A percentile compares a stretch with the other conserved stretches of the same genome.
phyloP scores from a whole-genome alignment of 2,888 invertebrate species.

The Disparrhopalites patrizii region DNA sequence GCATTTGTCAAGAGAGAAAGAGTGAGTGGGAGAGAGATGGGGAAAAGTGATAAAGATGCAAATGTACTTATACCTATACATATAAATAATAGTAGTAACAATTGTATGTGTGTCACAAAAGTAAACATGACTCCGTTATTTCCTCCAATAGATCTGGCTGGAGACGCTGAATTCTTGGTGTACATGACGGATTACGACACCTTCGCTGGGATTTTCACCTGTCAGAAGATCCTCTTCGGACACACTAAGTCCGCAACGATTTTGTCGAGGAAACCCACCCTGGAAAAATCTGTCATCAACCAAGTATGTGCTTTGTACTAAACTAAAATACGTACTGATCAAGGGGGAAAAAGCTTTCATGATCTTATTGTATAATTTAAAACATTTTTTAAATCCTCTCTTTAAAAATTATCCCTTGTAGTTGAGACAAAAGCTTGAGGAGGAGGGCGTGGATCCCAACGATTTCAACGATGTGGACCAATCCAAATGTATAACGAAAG shows the following conservation, averaged over 20 bases:
- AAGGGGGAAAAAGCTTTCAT: background rate
- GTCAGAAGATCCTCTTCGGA: conserved; percentile 70
- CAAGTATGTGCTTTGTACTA: conserved; percentile 55
- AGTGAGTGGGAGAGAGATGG: background rate
- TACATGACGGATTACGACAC: conserved; percentile 69
- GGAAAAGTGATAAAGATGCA: background rate
- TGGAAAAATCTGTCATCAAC: conserved; percentile 67
- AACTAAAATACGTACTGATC: background rate
- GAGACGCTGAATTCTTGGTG: conserved; percentile 69
- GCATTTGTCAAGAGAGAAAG: background rate
- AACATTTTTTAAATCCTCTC: no score
- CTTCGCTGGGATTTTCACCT: conserved; percentile 73
- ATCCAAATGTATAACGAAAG: conserved; percentile 59
- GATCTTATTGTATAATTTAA: background rate
- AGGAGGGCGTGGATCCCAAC: conserved; percentile 69
- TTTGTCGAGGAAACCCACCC: conserved; percentile 66
- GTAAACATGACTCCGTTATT: no score
- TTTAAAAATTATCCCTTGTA: no score
- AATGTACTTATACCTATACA: background rate
- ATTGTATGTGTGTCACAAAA: background rate
- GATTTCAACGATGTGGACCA: conserved; percentile 72
- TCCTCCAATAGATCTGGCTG: conserved; percentile 62
- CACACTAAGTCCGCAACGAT: conserved; percentile 76
- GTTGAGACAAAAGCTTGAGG: conserved; percentile 62
- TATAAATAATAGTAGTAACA: background rate